Conservation (phyloP, 2,888 invertebrate genomes). For the Conops quadrifasciatus region DNA sequence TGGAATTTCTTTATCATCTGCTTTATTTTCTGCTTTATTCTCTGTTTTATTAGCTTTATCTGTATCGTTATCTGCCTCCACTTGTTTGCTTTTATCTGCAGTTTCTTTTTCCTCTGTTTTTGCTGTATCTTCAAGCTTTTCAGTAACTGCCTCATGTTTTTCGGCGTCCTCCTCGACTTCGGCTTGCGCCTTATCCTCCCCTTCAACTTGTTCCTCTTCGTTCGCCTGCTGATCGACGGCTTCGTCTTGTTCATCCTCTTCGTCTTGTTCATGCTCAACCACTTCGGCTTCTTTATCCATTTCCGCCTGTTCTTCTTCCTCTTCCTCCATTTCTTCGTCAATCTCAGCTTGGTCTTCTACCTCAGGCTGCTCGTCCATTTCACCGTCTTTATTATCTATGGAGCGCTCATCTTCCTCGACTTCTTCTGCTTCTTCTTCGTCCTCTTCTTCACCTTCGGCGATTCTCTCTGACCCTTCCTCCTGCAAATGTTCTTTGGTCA, state of each 20-base stretch:
- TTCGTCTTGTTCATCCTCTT: constrained; percentile 27
- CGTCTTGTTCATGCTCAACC: constrained; percentile 22
- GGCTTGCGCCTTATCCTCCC: constrained; percentile 1
- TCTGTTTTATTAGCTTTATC: no score
- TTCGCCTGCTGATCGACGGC: constrained; percentile 46
- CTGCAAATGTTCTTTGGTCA: constrained; percentile 34
- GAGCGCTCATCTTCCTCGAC: constrained; percentile 47
- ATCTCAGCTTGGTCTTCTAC: constrained; percentile 22
- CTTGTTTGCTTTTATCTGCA: neutral
- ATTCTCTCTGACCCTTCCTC: constrained; percentile 48
- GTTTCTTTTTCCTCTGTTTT: neutral
- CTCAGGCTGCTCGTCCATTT: constrained; percentile 30
- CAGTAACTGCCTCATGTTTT: constrained; percentile 57
- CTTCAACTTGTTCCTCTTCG: constrained; percentile 42
- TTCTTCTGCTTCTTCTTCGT: constrained; percentile 47
- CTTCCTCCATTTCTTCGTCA: constrained; percentile 23
- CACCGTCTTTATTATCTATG: constrained; percentile 31
- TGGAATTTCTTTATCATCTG: constrained; percentile 34
- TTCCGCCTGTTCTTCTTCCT: constrained; percentile 29
- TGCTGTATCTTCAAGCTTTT: neutral
- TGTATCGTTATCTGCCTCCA: no score
- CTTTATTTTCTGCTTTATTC: neutral
- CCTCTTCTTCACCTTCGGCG: constrained; percentile 32
- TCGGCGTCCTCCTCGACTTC: constrained; percentile 15
- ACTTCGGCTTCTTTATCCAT: constrained; percentile 27